Base-by-base conservation (phyloP, 2,797 vertebrate genomes). In the Capromys pilorides region DNA sequence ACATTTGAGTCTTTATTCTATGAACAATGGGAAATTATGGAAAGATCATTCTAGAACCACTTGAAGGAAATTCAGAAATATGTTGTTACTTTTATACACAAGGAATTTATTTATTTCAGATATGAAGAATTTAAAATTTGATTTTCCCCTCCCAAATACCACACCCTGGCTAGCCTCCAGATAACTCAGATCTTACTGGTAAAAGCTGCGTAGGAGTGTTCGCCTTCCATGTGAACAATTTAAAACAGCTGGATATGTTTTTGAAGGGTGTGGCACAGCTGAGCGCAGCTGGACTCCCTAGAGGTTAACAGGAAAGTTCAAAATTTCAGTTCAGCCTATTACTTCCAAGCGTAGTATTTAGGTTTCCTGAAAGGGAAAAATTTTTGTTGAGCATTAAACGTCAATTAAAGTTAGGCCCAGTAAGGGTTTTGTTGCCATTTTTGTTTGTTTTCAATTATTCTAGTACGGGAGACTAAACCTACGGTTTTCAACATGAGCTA, bases 1-100 rank as follows among this genome's bases (percentile, higher is more conserved):
- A 73, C 21, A 82, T 95, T 71, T 89, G 75, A 62, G 36, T 80
- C 26, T 93, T 86, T 80, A 80, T 69, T 6, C 61, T 62, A 81
- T 31, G 6, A 89, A 89, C 33, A 83, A 87, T 80, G 28, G 28
- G 26, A 91, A 95, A 36, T 7, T 67, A 67, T 0, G 75, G 59
- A 87, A 83, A 24, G 86, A 66, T 66, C 62, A 57, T 73, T 73
- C 57, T 86, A 31, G 24, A 81, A 80, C 51, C n/a, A 66, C 16
- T 39, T 28, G 31, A 87, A 90, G 36, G 66, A 90, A 79, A 83
- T 77, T 69, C 2, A 66, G 66, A 73, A 77, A 90, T 66, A 75
- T n/a, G 4, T 66, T 73, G 51, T 84, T 51, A 54, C 64, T 14
- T 79, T 87, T 73, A 67, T 33, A 88, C 51, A 51, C 51, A 51